Percentiles rank a stretch among this genome's conserved stretches.
phyloP scores from a whole-genome alignment of 2,113 vertebrate genomes.

The Lates calcarifer region DNA sequence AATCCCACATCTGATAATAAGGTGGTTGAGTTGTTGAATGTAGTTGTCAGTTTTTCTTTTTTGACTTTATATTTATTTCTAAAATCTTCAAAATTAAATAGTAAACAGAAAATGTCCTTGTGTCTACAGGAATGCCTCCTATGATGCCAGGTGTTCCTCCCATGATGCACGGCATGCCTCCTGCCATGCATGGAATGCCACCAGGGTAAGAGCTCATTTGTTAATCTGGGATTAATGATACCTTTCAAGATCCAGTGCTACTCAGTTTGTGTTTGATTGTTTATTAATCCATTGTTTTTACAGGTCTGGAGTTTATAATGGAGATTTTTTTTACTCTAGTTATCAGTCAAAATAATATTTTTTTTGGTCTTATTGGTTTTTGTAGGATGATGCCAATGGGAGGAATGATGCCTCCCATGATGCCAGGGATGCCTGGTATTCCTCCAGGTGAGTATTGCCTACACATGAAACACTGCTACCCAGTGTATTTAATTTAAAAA shows the following conservation, averaged over 20 bases:
- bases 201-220: conserved; percentile 67
- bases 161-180: conserved; percentile 87
- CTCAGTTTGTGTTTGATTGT: not conserved
- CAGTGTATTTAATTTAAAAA: not conserved
- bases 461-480: not conserved
- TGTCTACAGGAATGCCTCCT: conserved; percentile 91
- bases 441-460: conserved; percentile 76
- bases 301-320: not conserved
- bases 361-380: not conserved
- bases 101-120: conserved; percentile 4
- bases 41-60: not conserved
- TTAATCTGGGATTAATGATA: not conserved
- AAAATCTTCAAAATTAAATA: too few species aligned
- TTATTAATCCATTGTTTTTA: not conserved
- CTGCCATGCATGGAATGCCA: conserved; percentile 82
- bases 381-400: conserved; percentile 82
- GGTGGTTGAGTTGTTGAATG: too few species aligned
- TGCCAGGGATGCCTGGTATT: conserved; percentile 84
- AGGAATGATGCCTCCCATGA: conserved; percentile 93
- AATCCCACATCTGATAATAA: too few species aligned
- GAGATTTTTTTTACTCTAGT: not conserved
- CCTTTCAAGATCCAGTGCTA: not conserved
- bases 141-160: conserved; percentile 96
- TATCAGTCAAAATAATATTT: not conserved
- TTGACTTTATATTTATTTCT: not conserved